Percentiles rank a stretch among this genome's conserved stretches.
These are phyloP conservation scores for fruit fly (Drosophila melanogaster) DNA, from an alignment of 1,140 invertebrate species.

Conservation along the genomic window Release_6_plus_ISO1_MT NT_033777.3:6398001-6398500, in stretches of 20 bases:
- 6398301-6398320: conserved; percentile 45
- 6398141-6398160: conserved; percentile 41
- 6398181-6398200: conserved; percentile 7
- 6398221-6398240: conserved; percentile 45
- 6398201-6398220: conserved; percentile 38
- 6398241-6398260: conserved; percentile 22
- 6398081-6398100: conserved; percentile 46
- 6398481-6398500: background rate
- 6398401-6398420: conserved; percentile 33
- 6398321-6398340: conserved; percentile 24
- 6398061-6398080: conserved; percentile 34
- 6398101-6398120: background rate
- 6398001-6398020: no score
- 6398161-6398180: conserved; percentile 13
- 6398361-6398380: conserved; percentile 30
- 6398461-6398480: conserved; percentile 5
- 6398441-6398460: background rate
- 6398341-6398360: conserved; percentile 26
- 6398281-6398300: conserved; percentile 46
- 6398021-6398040: background rate
- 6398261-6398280: conserved; percentile 28
- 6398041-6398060: background rate
- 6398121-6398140: conserved; percentile 59
- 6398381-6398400: conserved; percentile 35
- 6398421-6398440: conserved; percentile 29